Conservation (phyloP, 2,113 vertebrate genomes). For the Phalacrocorax aristotelis region DNA sequence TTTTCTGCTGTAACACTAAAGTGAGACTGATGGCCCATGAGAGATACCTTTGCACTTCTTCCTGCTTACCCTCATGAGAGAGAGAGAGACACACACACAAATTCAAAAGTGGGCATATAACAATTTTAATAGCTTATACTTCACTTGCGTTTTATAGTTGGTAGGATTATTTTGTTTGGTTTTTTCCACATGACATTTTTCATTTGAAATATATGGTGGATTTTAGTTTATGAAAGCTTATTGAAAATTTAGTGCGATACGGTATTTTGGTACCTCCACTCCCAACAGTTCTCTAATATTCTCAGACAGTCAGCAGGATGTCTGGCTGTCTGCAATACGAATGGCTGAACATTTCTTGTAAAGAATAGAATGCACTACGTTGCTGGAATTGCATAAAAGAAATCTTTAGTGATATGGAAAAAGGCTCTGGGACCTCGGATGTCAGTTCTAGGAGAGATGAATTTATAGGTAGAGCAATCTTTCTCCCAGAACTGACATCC, state of each 20-base stretch:
- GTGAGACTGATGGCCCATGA: neutral
- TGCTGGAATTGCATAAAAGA: slow-evolving; percentile 59
- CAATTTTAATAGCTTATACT: neutral
- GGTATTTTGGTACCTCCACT: neutral
- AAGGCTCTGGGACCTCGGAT: slow-evolving; percentile 58
- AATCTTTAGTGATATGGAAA: slow-evolving; percentile 50
- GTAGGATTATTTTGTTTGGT: neutral
- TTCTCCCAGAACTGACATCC: slow-evolving; percentile 63
- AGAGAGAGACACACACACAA: neutral
- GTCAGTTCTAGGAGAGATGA: slow-evolving; percentile 69
- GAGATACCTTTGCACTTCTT: neutral
- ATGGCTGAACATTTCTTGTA: slow-evolving; percentile 43
- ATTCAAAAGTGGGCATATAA: neutral
- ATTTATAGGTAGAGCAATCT: slow-evolving; percentile 67
- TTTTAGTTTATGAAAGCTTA: neutral
- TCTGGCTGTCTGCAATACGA: slow-evolving; percentile 54
- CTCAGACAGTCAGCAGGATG: slow-evolving; percentile 7
- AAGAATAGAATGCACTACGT: slow-evolving; percentile 26
- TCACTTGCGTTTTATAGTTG: neutral
- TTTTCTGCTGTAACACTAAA: neutral
- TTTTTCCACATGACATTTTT: neutral
- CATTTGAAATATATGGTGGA: neutral
- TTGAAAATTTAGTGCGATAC: neutral
- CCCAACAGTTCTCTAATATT: neutral
- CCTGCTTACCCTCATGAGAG: neutral